These are phyloP conservation scores for Fabriciana adippe DNA, from an alignment of 2,888 invertebrate genomes.

Conservation along the genomic window DNA sequence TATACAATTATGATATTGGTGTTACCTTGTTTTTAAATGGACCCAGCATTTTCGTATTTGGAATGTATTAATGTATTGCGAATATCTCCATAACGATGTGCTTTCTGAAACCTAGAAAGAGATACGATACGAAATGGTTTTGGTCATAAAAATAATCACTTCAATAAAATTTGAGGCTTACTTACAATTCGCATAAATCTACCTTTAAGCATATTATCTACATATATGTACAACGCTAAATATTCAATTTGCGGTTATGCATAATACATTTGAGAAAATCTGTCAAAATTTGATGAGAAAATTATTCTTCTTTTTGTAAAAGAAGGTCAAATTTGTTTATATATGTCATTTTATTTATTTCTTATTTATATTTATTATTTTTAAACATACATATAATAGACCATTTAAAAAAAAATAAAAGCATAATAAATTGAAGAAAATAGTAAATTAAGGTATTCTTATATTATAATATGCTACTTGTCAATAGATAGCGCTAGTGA, in stretches of 20 bases:
- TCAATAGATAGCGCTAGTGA: slow-evolving; percentile 46
- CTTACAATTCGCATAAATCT: slow-evolving; percentile 54
- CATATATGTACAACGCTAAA: slow-evolving; percentile 34
- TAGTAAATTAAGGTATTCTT: not conserved
- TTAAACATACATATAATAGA: no score
- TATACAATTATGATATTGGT: not conserved
- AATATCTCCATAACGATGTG: slow-evolving; percentile 42
- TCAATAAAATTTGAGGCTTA: slow-evolving; percentile 31
- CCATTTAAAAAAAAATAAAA: not conserved
- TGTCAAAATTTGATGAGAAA: slow-evolving; percentile 41
- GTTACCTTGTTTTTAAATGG: slow-evolving; percentile 20
- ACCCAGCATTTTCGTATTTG: slow-evolving; percentile 22
- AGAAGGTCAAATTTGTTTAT: slow-evolving; percentile 16
- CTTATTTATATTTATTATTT: no score
- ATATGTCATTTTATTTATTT: not conserved
- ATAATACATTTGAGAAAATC: slow-evolving; percentile 9
- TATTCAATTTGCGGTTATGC: slow-evolving; percentile 29
- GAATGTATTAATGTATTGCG: slow-evolving; percentile 20
- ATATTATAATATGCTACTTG: slow-evolving; percentile 40
- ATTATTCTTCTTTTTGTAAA: slow-evolving; percentile 41
- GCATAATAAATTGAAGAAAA: not conserved
- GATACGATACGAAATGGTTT: not conserved
- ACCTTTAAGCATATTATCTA: slow-evolving; percentile 56
- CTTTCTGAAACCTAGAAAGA: slow-evolving; percentile 49
- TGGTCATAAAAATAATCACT: not conserved